Percentiles rank a stretch among this genome's conserved stretches.
Evolutionary conservation across 2,797 vertebrate species (phyloP).

Genomic region (Prionace glauca): DNA sequence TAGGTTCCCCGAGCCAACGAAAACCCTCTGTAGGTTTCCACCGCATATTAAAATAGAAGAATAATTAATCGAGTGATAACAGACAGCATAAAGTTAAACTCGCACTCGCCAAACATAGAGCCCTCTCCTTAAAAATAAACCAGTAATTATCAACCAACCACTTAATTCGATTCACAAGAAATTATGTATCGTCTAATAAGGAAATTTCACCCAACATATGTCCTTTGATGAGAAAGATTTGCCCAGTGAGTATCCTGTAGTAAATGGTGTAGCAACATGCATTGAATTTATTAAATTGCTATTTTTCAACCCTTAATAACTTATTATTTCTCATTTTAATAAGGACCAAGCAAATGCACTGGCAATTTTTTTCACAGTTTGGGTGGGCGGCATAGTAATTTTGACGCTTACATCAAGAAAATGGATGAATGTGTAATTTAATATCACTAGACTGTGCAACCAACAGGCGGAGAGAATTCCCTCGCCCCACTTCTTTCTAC

Average conservation of each 20-base stretch:
- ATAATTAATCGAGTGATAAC: background rate
- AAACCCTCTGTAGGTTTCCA: conserved; percentile 7
- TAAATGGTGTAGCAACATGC: background rate
- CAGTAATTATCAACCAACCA: background rate
- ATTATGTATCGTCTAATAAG: too few relatives aligned
- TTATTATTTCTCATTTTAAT: background rate
- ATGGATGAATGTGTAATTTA: background rate
- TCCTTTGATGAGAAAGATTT: background rate
- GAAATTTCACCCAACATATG: background rate
- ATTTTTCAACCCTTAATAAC: background rate
- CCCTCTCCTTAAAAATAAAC: background rate
- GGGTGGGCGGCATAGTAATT: background rate
- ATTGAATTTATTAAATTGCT: background rate
- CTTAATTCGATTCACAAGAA: background rate
- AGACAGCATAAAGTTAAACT: background rate
- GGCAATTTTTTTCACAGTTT: background rate
- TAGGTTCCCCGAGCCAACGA: background rate
- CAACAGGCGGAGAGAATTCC: background rate
- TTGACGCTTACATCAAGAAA: background rate
- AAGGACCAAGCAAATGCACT: background rate
- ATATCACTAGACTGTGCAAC: too few relatives aligned
- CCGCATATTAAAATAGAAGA: background rate
- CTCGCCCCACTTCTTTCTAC: background rate
- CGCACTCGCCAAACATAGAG: too few relatives aligned
- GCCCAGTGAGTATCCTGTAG: background rate